Base-by-base conservation (phyloP, 2,797 vertebrate genomes). In the Percopsis omiscomaycus region DNA sequence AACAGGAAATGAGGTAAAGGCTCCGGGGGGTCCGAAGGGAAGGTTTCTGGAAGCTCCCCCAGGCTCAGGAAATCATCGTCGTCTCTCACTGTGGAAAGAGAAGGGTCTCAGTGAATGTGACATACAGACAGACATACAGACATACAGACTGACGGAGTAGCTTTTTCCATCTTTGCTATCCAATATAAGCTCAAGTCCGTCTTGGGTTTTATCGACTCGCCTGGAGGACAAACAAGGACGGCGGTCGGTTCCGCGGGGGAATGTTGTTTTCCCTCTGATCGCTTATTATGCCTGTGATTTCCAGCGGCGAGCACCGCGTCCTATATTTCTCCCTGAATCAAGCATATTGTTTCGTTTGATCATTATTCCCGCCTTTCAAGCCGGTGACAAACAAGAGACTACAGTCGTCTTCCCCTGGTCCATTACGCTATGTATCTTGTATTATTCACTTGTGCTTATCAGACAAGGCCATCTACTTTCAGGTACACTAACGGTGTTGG, bases 1-100 rank as follows among this genome's bases (percentile, higher is more conserved):
- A 95, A 95, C 55, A 97, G 92, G 84, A 98, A 98, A 83, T 96
- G 95, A 15, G 96, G 96, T 57, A 98, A 84, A 10, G 96, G 95
- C 81, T 97, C 96, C 0, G 96, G 95, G 44, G 96, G 96, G 72
- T 96, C 96, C 0, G 96, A 98, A 1, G 96, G 96, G 81, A 97
- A 97, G 0, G 94, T 95, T 89, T 98, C 96, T 16, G 96, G 96
- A 52, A 98, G 93, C 65, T 96, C 95, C 45, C 96, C 94, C 51
- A 92, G 81, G 52, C 87, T 90, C 72, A 96, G 94, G 85, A 97
- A 96, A 79, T 97, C 96, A 0, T 98, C 96, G 32, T 96, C 95
- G 3, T 91, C 89, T 81, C 83, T 83, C 75, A 86, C 88, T 90
- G 83, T 1, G 10, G 61, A 44, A 60, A 15, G 3, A 55, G 55